phyloP scores from a whole-genome alignment of 2,888 invertebrate genomes.

The Dione juno region DNA sequence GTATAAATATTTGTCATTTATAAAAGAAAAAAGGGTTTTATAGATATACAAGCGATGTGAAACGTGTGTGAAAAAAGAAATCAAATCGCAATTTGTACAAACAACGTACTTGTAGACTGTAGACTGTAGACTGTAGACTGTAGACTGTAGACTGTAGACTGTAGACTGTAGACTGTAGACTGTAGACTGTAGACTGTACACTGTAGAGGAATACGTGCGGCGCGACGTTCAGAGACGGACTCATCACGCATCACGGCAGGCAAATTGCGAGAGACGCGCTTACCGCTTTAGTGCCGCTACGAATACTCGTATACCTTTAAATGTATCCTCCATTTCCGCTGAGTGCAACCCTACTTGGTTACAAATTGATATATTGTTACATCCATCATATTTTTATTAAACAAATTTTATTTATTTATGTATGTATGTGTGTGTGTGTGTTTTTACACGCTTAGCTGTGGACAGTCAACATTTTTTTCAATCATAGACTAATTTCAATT shows the following conservation, averaged over 20 bases:
- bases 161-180: too few species aligned
- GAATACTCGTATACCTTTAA: background rate
- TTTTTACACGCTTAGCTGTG: too few species aligned
- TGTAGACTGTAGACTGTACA: too few species aligned
- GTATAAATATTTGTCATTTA: too few species aligned
- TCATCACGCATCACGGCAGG: background rate
- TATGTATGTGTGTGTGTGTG: too few species aligned
- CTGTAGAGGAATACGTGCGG: background rate
- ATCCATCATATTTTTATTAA: background rate
- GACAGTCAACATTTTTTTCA: too few species aligned
- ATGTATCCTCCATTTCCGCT: background rate
- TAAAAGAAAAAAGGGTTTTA: too few species aligned
- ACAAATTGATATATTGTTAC: conserved; percentile 4
- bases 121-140: too few species aligned
- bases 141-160: too few species aligned
- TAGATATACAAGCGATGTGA: too few species aligned
- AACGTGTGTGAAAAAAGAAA: background rate
- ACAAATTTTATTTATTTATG: background rate
- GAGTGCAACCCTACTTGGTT: background rate
- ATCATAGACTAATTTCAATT: too few species aligned
- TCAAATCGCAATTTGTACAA: background rate
- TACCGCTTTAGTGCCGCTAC: background rate
- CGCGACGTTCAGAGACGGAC: background rate
- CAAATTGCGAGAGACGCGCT: background rate
- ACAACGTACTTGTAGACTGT: too few species aligned